Conservation (phyloP, 2,888 invertebrate genomes). For the Parapristionchus giblindavisi region DNA sequence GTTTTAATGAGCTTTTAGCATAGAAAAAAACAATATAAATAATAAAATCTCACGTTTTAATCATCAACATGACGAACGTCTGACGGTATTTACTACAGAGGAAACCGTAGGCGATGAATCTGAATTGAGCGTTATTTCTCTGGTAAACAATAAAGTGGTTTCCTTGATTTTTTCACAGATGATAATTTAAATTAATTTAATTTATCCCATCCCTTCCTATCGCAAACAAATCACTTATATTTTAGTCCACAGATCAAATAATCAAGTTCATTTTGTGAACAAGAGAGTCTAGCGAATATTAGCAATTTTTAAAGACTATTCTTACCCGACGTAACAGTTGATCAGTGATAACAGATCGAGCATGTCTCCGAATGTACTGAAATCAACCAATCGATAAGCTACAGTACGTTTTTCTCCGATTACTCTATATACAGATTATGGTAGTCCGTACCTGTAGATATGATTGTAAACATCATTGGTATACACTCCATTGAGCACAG, state of each 20-base stretch:
- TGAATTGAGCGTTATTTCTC: not conserved
- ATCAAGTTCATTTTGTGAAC: not conserved
- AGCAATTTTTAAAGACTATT: not conserved
- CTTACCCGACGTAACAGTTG: conserved; percentile 48
- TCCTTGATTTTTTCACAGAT: not conserved
- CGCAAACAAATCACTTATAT: not conserved
- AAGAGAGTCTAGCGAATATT: not conserved
- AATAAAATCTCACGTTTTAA: conserved; percentile 33
- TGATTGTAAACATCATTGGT: conserved; percentile 41
- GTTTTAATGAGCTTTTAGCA: too few species aligned
- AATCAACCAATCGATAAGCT: conserved; percentile 29
- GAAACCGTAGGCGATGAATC: conserved; percentile 41
- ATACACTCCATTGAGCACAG: conserved; percentile 44
- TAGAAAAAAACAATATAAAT: not conserved
- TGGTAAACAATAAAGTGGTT: not conserved
- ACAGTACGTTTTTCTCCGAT: not conserved
- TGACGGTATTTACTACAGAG: conserved; percentile 41
- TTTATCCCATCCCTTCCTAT: not conserved
- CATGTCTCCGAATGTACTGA: conserved; percentile 43
- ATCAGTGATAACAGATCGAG: conserved; percentile 46
- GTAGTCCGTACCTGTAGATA: conserved; percentile 29
- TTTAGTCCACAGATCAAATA: not conserved
- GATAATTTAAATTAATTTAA: not conserved
- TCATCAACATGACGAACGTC: conserved; percentile 41
- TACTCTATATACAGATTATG: not conserved